Conservation (phyloP, 2,888 invertebrate genomes). For the Ecliptopera silaceata region DNA sequence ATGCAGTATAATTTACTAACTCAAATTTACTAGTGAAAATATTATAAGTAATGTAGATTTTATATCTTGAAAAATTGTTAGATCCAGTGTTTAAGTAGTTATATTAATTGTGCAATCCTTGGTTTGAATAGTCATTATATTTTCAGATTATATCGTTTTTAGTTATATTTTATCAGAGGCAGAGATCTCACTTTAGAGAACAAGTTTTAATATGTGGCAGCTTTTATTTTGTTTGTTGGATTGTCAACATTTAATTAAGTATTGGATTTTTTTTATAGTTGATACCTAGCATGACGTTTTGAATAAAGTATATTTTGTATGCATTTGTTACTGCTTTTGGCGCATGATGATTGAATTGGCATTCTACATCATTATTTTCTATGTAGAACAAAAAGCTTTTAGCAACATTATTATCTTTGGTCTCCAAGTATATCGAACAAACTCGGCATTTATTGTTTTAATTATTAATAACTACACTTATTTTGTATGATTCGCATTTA, state of each 20-base stretch:
- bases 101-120: conserved; percentile 47
- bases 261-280: no score
- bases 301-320: not conserved
- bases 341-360: not conserved
- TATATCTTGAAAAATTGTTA: conserved; percentile 50
- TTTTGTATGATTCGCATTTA: conserved; percentile 30
- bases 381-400: not conserved
- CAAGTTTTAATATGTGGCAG: conserved; percentile 34
- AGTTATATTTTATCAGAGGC: conserved; percentile 38
- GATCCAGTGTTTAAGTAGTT: conserved; percentile 37
- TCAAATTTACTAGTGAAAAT: conserved; percentile 34
- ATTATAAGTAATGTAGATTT: conserved; percentile 51
- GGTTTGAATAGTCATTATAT: conserved; percentile 44
- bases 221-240: not conserved
- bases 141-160: conserved; percentile 39
- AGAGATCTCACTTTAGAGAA: conserved; percentile 49
- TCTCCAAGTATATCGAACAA: conserved; percentile 5
- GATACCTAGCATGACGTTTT: no score
- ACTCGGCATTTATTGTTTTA: conserved; percentile 17
- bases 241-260: not conserved
- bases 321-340: not conserved
- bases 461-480: not conserved
- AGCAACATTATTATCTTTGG: not conserved
- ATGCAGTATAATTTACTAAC: conserved; percentile 25
- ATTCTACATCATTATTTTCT: not conserved